Evolutionary conservation across 1,140 invertebrate genomes (phyloP).

Genomic region (Cotesia vestalis): DNA sequence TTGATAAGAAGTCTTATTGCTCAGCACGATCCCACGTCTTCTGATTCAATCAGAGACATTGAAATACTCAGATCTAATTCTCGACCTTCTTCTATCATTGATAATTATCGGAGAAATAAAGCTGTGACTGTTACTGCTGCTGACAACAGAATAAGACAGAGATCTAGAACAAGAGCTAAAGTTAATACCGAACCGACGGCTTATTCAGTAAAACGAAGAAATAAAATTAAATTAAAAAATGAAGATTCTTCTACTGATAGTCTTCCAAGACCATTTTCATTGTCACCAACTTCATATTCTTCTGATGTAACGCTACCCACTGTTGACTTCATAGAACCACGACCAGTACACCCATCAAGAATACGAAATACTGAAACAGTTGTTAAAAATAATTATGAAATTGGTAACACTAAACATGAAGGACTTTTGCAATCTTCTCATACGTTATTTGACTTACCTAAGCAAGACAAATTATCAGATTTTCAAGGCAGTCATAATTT

Average conservation of each 20-base stretch:
- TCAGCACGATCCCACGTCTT: constrained; percentile 39
- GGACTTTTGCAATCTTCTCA: too few species aligned
- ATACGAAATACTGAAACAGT: too few species aligned
- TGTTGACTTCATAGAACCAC: not conserved
- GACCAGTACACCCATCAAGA: not conserved
- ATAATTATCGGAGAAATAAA: not conserved
- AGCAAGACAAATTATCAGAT: not conserved
- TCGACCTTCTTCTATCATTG: not conserved
- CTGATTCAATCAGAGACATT: constrained; percentile 30
- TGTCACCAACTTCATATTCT: not conserved
- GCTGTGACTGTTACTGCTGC: not conserved
- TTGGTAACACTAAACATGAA: too few species aligned
- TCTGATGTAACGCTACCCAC: constrained; percentile 3
- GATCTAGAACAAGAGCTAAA: not conserved
- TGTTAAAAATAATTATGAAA: too few species aligned
- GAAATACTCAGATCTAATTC: constrained; percentile 45
- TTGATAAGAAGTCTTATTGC: constrained; percentile 44
- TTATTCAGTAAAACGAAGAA: not conserved
- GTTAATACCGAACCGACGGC: not conserved
- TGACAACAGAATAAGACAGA: not conserved
- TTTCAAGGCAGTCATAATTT: not conserved
- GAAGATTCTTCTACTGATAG: not conserved
- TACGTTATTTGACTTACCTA: constrained; percentile 12
- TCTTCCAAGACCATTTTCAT: constrained; percentile 34
- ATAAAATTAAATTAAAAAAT: not conserved